phyloP scores from a whole-genome alignment of 2,888 invertebrate species.

The Formica aserva region DNA sequence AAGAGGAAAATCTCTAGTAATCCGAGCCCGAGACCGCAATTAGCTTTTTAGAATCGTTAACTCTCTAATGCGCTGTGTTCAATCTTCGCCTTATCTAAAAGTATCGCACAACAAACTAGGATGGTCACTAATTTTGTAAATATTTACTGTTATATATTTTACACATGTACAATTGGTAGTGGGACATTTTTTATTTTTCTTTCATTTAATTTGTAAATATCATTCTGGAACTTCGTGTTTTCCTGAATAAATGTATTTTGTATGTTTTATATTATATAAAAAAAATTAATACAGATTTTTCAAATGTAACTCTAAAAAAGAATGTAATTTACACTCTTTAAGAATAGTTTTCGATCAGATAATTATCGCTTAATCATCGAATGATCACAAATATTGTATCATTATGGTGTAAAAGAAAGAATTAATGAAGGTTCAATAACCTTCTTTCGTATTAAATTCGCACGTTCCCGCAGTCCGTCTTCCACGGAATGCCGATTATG shows the following conservation, averaged over 20 bases:
- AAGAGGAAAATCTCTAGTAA: slow-evolving; percentile 68
- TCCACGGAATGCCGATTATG: slow-evolving; percentile 45
- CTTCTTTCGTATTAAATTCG: slow-evolving; percentile 40
- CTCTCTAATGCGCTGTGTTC: slow-evolving; percentile 39
- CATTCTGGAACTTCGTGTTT: background rate
- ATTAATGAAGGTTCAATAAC: slow-evolving; percentile 31
- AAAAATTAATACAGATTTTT: background rate
- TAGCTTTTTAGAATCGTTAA: slow-evolving; percentile 52
- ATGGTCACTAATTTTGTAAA: background rate
- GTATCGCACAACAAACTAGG: background rate
- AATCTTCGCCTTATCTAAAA: slow-evolving; percentile 21
- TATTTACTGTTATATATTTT: background rate
- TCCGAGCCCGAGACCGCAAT: slow-evolving; percentile 64
- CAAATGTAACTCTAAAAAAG: background rate
- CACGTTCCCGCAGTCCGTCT: slow-evolving; percentile 44
- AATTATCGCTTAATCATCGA: background rate
- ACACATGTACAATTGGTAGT: background rate
- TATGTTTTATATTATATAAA: background rate
- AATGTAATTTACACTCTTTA: background rate
- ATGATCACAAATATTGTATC: slow-evolving; percentile 3
- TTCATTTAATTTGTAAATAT: background rate
- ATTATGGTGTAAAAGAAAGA: background rate
- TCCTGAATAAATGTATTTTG: background rate
- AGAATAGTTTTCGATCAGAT: background rate
- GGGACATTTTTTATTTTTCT: background rate